These are phyloP conservation scores for Drosophila suzukii DNA, from an alignment of 1,140 invertebrate species.

Conservation along the genomic window DNA sequence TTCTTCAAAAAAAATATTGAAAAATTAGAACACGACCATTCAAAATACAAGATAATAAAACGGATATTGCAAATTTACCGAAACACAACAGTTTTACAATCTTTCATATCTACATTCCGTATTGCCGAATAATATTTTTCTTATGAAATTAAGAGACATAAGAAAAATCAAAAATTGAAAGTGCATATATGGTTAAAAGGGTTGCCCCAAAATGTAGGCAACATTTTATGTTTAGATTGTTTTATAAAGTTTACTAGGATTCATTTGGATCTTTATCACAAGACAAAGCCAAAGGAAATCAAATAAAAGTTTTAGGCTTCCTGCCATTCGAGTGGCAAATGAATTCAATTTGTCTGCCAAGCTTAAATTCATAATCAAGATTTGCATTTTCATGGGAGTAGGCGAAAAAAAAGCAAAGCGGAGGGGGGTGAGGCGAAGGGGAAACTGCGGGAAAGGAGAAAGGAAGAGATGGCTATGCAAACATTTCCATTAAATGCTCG, in stretches of 20 bases:
- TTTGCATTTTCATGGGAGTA: constrained; percentile 58
- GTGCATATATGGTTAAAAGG: neutral
- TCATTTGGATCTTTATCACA: neutral
- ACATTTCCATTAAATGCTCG: constrained; percentile 77
- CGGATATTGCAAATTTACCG: too few species aligned
- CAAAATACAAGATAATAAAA: too few species aligned
- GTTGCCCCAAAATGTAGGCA: constrained; percentile 13
- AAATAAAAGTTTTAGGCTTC: constrained; percentile 19
- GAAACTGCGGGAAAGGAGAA: constrained; percentile 18
- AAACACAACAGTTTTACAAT: too few species aligned
- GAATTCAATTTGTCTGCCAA: constrained; percentile 64
- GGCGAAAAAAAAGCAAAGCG: neutral
- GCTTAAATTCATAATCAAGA: constrained; percentile 74
- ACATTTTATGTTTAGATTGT: neutral
- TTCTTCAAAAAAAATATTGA: too few species aligned
- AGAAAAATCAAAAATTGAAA: too few species aligned
- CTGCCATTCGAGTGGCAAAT: constrained; percentile 33
- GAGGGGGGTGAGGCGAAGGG: neutral
- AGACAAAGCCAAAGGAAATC: constrained; percentile 8
- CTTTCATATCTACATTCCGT: too few species aligned
- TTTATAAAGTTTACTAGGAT: neutral
- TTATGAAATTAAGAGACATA: too few species aligned
- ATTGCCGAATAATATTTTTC: too few species aligned
- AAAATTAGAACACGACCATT: too few species aligned
- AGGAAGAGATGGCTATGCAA: constrained; percentile 63